Evolutionary conservation across 2,888 invertebrate species (phyloP), one percentile per base, ranked within the genome.

Genomic region (Aromia moschata): DNA sequence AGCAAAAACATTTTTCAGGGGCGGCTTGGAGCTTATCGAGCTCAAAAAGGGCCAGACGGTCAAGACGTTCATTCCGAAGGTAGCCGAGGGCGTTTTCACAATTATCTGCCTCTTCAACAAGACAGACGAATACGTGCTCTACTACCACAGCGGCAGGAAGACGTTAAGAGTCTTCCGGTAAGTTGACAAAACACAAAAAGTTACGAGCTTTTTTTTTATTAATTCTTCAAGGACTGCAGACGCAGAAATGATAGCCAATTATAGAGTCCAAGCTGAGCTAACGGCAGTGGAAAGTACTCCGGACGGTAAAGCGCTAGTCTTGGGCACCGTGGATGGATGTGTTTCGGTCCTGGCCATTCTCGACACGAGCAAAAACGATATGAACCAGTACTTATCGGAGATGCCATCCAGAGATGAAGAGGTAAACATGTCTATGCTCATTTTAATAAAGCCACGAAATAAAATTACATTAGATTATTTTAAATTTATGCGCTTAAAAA

Each of bases 81-180:
- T 98, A 0, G 97, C 98, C 0, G 98, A 98, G 79, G 98, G 98
- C 0, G 98, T 98, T 0, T 98, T 98, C 79, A 95, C 94, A 1
- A 95, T 98, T 14, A 94, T 96, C 65, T 94, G 95, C 59, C 89
- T 93, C 83, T 98, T 98, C 79, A 97, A 95, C 58, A 91, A 92
- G 65, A 94, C 91, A 1, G 96, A 98, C 71, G 91, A 94, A 73
- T 97, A 98, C 73, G 98, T 98, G 1, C 86, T 98, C 46, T 98
- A 98, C 77, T 98, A 98, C 75, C 98, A 98, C 77, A 94, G 96
- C 68, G 98, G 98, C 0, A 88, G 93, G 72, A 94, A 96, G 80
- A 98, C 98, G 0, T 85, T 98, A 53, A 85, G 98, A 59, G 92
- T 98, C 0, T 98, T 98, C 79, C 88, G 94, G 88, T 90, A 79